Conservation (phyloP, 2,113 vertebrate genomes). For the Podiceps cristatus region DNA sequence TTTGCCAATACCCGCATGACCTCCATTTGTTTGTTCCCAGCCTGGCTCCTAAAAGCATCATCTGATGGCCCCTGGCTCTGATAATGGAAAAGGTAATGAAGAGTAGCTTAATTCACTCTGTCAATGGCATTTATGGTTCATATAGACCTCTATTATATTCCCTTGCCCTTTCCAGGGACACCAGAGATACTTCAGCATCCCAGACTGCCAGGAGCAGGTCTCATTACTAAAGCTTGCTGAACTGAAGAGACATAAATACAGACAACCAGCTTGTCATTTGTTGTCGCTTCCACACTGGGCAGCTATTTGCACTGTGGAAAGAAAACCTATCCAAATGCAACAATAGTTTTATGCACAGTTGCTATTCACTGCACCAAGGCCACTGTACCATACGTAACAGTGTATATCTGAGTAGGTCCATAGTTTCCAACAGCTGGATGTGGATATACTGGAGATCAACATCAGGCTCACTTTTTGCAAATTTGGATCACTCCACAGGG, state of each 20-base stretch:
- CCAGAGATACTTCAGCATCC: neutral
- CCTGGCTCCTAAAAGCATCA: neutral
- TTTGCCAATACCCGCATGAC: neutral
- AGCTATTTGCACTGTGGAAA: neutral
- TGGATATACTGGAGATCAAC: neutral
- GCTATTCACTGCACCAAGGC: neutral
- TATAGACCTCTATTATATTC: neutral
- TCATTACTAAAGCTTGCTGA: neutral
- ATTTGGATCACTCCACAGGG: neutral
- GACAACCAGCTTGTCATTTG: neutral
- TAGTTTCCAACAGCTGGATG: neutral
- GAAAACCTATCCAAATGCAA: neutral
- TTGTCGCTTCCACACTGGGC: neutral
- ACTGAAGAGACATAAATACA: neutral
- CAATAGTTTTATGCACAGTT: neutral
- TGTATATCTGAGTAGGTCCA: neutral
- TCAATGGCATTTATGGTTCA: neutral
- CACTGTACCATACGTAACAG: neutral
- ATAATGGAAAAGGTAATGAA: neutral
- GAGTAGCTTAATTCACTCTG: neutral
- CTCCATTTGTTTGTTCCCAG: neutral
- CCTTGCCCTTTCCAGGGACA: neutral
- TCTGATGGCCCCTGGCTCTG: neutral
- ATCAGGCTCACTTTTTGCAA: neutral
- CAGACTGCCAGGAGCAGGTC: neutral